phyloP scores from a whole-genome alignment of 2,113 vertebrate species.

The Petrocephalus microphthalmus region DNA sequence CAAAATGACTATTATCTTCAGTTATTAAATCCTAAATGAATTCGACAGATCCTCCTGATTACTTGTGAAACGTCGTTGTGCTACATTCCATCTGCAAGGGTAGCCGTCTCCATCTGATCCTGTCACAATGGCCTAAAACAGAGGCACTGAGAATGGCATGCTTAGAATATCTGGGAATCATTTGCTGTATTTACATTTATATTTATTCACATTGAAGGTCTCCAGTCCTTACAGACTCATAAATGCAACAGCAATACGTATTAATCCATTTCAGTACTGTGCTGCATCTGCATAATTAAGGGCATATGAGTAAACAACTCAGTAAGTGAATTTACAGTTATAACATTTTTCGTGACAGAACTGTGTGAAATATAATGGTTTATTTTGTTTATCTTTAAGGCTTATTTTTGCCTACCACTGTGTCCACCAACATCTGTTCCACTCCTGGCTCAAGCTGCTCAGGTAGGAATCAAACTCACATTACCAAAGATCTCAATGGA shows the following conservation, averaged over 20 bases:
- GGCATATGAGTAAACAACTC: not conserved
- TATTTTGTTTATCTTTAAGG: constrained; percentile 57
- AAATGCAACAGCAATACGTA: not conserved
- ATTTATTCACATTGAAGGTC: not conserved
- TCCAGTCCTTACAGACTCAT: not conserved
- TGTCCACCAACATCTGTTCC: constrained; percentile 66
- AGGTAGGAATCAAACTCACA: constrained; percentile 67
- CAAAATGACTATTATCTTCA: not conserved
- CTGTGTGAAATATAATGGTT: not conserved
- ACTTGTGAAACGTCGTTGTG: constrained; percentile 24
- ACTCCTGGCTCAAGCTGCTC: constrained; percentile 74
- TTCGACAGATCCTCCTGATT: constrained; percentile 21
- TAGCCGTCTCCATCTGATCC: not conserved
- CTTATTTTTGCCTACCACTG: constrained; percentile 62
- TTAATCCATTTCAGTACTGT: not conserved
- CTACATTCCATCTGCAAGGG: constrained; percentile 12
- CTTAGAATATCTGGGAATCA: not conserved
- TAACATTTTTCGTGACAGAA: not conserved
- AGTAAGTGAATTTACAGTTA: not conserved
- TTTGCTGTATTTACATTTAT: not conserved
- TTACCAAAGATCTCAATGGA: not conserved
- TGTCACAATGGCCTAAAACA: not conserved
- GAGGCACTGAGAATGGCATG: not conserved
- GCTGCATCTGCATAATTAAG: not conserved
- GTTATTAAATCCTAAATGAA: constrained; percentile 34